Evolutionary conservation across 2,888 invertebrate genomes (phyloP).

Genomic region (Drosophila anceps): DNA sequence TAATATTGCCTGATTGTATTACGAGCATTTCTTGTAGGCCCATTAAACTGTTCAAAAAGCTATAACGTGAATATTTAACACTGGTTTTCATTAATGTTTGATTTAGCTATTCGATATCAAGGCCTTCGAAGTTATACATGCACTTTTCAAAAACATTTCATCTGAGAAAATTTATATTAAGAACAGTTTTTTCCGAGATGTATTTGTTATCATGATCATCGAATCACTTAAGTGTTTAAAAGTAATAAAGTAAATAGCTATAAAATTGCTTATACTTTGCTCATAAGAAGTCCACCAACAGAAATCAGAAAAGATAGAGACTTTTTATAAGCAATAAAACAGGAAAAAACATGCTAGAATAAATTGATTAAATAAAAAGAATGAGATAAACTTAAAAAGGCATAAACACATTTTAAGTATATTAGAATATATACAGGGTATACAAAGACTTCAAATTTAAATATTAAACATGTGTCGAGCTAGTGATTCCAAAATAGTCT

Average conservation of each 20-base stretch:
- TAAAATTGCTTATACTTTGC: neutral
- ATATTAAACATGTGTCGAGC: neutral
- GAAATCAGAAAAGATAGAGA: neutral
- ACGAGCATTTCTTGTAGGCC: neutral
- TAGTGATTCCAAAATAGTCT: conserved; percentile 6
- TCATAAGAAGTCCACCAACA: neutral
- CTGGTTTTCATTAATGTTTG: neutral
- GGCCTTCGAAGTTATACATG: too few species aligned
- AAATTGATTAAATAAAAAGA: neutral
- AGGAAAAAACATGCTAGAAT: neutral
- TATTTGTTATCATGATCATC: neutral
- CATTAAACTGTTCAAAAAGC: neutral
- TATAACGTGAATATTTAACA: neutral
- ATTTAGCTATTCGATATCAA: neutral
- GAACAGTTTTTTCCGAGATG: neutral
- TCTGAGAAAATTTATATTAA: neutral
- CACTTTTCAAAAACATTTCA: too few species aligned
- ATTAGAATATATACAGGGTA: neutral
- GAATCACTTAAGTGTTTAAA: neutral
- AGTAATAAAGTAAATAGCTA: conserved; percentile 1
- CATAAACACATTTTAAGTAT: neutral
- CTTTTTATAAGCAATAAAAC: neutral
- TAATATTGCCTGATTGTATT: neutral
- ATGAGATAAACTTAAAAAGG: neutral
- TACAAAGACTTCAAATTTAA: neutral